Evolutionary conservation across 2,797 vertebrate genomes (phyloP).

Genomic region (Myotis myotis): DNA sequence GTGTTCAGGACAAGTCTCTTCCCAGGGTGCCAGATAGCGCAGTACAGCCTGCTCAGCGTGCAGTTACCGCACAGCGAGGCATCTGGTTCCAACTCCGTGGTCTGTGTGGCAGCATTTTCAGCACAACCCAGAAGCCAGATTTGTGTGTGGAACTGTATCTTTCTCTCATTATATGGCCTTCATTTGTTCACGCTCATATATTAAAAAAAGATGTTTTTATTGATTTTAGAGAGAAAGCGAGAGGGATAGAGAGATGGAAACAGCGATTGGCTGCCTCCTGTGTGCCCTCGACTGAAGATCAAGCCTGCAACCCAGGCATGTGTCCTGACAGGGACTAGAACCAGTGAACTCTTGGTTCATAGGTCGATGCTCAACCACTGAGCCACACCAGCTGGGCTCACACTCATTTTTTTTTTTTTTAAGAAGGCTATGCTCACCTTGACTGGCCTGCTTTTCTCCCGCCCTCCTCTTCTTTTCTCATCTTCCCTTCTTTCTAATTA

Average conservation of each 20-base stretch:
- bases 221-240: no score
- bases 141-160: neutral
- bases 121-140: slow-evolving; percentile 10
- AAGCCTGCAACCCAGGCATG: no score
- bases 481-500: neutral
- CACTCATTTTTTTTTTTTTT: neutral
- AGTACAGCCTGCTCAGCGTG: neutral
- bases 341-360: no score
- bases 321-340: no score
- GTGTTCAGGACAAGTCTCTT: neutral
- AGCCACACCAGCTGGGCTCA: neutral
- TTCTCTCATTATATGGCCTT: neutral
- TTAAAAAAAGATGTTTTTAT: no score
- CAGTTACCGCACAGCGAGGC: neutral
- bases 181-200: neutral
- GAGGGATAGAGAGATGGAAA: no score
- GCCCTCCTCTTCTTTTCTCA: no score
- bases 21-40: neutral
- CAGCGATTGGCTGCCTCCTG: no score
- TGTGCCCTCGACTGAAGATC: no score
- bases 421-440: neutral
- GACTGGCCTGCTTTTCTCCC: neutral
- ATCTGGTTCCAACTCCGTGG: neutral
- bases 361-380: no score
- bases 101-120: neutral